These are phyloP conservation scores for Noctua janthe DNA, from an alignment of 2,888 invertebrate genomes.

Conservation along the genomic window DNA sequence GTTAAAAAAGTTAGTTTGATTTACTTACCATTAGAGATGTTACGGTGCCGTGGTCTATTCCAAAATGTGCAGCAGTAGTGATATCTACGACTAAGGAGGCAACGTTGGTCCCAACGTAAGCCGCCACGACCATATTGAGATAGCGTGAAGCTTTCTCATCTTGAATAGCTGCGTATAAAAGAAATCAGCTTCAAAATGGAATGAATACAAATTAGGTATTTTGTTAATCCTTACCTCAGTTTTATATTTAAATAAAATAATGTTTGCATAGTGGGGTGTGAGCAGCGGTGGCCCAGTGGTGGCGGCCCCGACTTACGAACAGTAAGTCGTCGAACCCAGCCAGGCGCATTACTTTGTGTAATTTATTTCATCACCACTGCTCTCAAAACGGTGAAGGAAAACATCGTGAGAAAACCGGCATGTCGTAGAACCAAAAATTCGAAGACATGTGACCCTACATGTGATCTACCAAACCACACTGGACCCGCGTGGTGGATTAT, in stretches of 20 bases:
- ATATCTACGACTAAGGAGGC: slow-evolving; percentile 76
- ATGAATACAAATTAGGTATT: neutral
- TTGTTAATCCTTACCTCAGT: neutral
- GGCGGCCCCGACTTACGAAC: too few relatives aligned
- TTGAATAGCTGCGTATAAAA: slow-evolving; percentile 67
- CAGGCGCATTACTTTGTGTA: too few relatives aligned
- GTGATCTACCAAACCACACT: too few relatives aligned
- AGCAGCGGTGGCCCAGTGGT: too few relatives aligned
- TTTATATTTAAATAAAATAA: too few relatives aligned
- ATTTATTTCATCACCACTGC: too few relatives aligned
- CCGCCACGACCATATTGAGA: slow-evolving; percentile 67
- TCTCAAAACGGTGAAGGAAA: too few relatives aligned
- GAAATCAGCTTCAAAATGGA: neutral
- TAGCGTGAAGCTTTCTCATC: slow-evolving; percentile 59
- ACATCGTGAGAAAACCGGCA: too few relatives aligned
- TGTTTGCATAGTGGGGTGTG: neutral
- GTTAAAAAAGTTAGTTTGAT: neutral
- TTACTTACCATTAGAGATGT: slow-evolving; percentile 71
- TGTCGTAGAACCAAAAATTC: too few relatives aligned
- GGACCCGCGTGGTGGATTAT: too few relatives aligned
- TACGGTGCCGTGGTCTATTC: slow-evolving; percentile 75
- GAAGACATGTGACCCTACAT: too few relatives aligned
- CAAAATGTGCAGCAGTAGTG: slow-evolving; percentile 76
- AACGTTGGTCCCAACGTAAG: slow-evolving; percentile 71
- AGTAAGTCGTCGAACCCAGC: too few relatives aligned